Base-by-base conservation (phyloP, 2,888 invertebrate genomes). In the Meteorus colon region DNA sequence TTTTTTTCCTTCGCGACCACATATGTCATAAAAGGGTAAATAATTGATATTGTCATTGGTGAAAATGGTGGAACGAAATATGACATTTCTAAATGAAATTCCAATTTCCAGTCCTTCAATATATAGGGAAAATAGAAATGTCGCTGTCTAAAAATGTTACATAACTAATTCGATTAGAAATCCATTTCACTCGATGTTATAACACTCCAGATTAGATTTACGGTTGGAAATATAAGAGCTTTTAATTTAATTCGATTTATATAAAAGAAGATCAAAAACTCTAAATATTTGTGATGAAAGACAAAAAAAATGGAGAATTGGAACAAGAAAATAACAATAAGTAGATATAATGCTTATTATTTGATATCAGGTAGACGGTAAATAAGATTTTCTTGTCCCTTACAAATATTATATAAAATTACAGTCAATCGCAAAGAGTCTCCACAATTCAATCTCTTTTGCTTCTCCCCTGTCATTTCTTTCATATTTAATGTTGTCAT, bases 331-430 rank as follows among this genome's bases (percentile, higher is more conserved):
- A 16, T 10, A 63, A 41, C 19, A 41, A 34, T 37, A 51, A 31
- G 16, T 72, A 24, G 48, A 45, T 45, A 48, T 71, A 70, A 70
- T 85, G 84, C 86, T 87, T 88, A 86, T 87, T 86, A 87, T 88
- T 88, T 86, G 87, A 87, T 87, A 86, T 87, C 87, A 87, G 87
- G 86, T 87, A 86, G 87, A 83, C 87, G 87, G 87, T 87, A 88
- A 87, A 88, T 86, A 87, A 86, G 86, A 87, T 86, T 87, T 87
- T 82, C 85, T 86, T 77, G 81, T 86, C 83, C 85, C 87, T 88
- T 88, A 88, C 85, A 87, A 89, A 89, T 88, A 87, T 88, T 85
- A 86, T 88, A 88, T 88, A 88, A 89, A 89, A 89, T 88, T 88
- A 88, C 89, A 88, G 86, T 88, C 88, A 85, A 86, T 86, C 86